Conservation (phyloP, 2,113 vertebrate species). For the Rhinoderma darwinii region DNA sequence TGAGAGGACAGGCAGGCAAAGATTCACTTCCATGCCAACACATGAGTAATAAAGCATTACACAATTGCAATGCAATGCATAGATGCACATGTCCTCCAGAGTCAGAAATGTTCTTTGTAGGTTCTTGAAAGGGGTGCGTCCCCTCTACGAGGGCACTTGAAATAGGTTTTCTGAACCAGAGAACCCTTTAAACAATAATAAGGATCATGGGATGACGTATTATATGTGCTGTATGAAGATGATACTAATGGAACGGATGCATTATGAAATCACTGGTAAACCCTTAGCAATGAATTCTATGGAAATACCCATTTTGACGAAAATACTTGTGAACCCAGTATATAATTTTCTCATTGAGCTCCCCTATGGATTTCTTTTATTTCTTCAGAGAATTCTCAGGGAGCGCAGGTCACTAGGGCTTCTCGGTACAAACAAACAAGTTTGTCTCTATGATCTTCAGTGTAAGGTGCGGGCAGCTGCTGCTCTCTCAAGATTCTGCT, state of each 20-base stretch:
- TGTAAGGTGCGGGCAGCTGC: slow-evolving; percentile 19
- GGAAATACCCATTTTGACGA: not conserved
- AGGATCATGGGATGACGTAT: not conserved
- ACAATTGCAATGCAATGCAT: no score
- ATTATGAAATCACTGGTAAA: not conserved
- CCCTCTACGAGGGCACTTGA: no score
- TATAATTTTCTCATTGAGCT: not conserved
- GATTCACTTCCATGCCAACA: no score
- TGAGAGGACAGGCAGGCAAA: no score
- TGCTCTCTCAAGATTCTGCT: slow-evolving; percentile 5
- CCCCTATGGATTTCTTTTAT: not conserved
- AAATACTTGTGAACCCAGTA: not conserved
- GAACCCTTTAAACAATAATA: no score
- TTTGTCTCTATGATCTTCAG: slow-evolving; percentile 18
- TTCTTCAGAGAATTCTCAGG: not conserved
- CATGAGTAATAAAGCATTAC: no score
- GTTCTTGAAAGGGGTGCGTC: no score
- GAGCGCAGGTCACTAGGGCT: not conserved
- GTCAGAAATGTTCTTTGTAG: no score
- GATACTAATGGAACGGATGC: not conserved
- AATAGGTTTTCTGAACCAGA: no score
- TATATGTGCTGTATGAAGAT: not conserved
- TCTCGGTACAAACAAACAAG: slow-evolving; percentile 42
- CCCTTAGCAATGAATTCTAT: not conserved
- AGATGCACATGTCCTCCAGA: no score